phyloP scores from a whole-genome alignment of 2,888 invertebrate species.

The Heteromyza rotundicornis region DNA sequence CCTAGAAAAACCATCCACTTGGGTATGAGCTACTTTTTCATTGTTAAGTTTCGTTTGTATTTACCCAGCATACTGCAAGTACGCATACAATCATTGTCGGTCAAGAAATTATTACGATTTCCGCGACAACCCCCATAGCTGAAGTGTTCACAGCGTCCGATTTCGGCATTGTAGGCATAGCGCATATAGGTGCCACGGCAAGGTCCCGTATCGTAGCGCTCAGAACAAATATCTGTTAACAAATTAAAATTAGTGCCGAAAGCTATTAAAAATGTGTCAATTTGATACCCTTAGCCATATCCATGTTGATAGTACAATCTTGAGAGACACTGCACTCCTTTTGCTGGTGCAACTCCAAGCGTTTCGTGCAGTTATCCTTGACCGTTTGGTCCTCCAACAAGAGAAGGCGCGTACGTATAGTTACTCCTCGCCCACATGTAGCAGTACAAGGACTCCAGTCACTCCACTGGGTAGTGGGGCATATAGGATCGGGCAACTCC shows the following conservation, averaged over 20 bases:
- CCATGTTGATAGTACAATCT: slow-evolving; percentile 75
- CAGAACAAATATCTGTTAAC: slow-evolving; percentile 79
- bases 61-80: slow-evolving; percentile 65
- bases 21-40: neutral
- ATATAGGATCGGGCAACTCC: slow-evolving; percentile 65
- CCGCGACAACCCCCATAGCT: slow-evolving; percentile 89
- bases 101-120: slow-evolving; percentile 89
- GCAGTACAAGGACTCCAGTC: slow-evolving; percentile 93
- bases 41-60: neutral
- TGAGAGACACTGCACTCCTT: slow-evolving; percentile 71
- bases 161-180: slow-evolving; percentile 81
- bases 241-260: too few relatives aligned
- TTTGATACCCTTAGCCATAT: slow-evolving; percentile 77
- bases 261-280: too few relatives aligned
- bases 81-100: slow-evolving; percentile 76
- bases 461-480: slow-evolving; percentile 87
- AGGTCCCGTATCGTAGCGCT: slow-evolving; percentile 79
- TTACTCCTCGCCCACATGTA: slow-evolving; percentile 81
- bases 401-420: slow-evolving; percentile 74
- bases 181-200: slow-evolving; percentile 87
- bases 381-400: slow-evolving; percentile 69
- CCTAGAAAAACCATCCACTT: slow-evolving; percentile 12
- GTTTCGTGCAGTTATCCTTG: slow-evolving; percentile 71
- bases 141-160: slow-evolving; percentile 84
- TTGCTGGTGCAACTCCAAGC: slow-evolving; percentile 78